Base-by-base conservation (phyloP, 2,888 invertebrate genomes). In the Chalcis sispes region DNA sequence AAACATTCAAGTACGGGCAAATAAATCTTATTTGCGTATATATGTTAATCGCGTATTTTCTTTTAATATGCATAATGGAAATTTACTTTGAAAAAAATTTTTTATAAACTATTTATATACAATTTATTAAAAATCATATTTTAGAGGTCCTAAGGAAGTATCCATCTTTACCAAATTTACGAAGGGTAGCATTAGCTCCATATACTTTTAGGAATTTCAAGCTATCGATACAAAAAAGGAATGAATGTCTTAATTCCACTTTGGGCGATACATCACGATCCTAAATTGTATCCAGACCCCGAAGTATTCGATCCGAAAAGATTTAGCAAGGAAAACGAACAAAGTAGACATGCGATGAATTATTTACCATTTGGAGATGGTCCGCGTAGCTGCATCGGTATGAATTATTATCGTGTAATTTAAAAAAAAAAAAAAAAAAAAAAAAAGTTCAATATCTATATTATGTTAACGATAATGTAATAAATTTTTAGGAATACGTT, bases 101-200 rank as follows among this genome's bases (percentile, higher is more conserved):
- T n/a, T n/a, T n/a, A n/a, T n/a, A n/a, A n/a, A n/a, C n/a, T n/a
- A n/a, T n/a, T n/a, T n/a, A n/a, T n/a, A n/a, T n/a, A n/a, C n/a
- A n/a, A n/a, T n/a, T n/a, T n/a, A n/a, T n/a, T n/a, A n/a, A n/a
- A n/a, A n/a, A n/a, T n/a, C n/a, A 48, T 1, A 48, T 48, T 52
- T 52, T n/a, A 89, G 90, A 90, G 82, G 89, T 89, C 0, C 80
- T 90, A 18, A 83, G 90, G 20, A 86, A 88, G 62, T 89, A 89
- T 81, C 89, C 90, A 69, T 88, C 89, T 2, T 82, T 86, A 0
- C 77, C 85, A 1, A 50, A 83, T 3, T 75, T 89, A 8, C 85
- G 84, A 74, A 83, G 89, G 75, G 79, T 82, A 64, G 86, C 89
- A 13, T 80, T 80, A 1, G 71, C 80, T 42, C 74, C 79, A 3